Evolutionary conservation across 2,888 invertebrate species (phyloP).

Genomic region (Agriotes lineatus): DNA sequence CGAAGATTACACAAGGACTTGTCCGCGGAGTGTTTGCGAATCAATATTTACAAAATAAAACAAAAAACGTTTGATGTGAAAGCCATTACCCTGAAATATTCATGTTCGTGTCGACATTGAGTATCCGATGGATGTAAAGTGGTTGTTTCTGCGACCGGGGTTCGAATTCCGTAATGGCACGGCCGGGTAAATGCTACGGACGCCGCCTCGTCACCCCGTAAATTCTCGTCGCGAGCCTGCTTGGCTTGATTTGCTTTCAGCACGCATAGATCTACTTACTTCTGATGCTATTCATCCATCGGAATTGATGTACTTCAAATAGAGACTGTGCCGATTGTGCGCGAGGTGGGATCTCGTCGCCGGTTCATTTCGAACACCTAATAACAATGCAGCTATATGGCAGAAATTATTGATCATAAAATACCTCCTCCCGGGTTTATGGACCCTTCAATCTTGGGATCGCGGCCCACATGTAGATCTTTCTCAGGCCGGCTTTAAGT

Average conservation of each 20-base stretch:
- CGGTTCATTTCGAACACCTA: background rate
- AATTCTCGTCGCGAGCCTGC: slow-evolving; percentile 49
- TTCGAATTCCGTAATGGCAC: slow-evolving; percentile 56
- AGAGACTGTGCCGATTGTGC: background rate
- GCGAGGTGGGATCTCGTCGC: background rate
- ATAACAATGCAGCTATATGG: background rate
- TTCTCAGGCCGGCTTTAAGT: no score
- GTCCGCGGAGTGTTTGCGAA: slow-evolving; percentile 54
- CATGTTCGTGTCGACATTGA: slow-evolving; percentile 61
- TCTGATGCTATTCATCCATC: slow-evolving; percentile 36
- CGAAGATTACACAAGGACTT: slow-evolving; percentile 51
- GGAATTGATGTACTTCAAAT: slow-evolving; percentile 21
- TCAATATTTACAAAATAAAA: slow-evolving; percentile 58
- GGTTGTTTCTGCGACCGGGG: slow-evolving; percentile 53
- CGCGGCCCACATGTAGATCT: no score
- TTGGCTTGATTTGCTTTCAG: slow-evolving; percentile 53
- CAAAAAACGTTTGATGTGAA: slow-evolving; percentile 53
- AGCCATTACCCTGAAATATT: slow-evolving; percentile 61
- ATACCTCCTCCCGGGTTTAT: background rate
- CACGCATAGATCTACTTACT: slow-evolving; percentile 48
- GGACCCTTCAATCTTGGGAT: background rate
- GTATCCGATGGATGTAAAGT: slow-evolving; percentile 60
- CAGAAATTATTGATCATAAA: background rate
- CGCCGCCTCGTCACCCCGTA: slow-evolving; percentile 46
- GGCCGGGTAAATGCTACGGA: slow-evolving; percentile 48